A percentile compares a stretch with the other conserved stretches of the same genome.
Evolutionary conservation across 2,113 vertebrate species (phyloP).

Genomic region (Pachyramphus minor): DNA sequence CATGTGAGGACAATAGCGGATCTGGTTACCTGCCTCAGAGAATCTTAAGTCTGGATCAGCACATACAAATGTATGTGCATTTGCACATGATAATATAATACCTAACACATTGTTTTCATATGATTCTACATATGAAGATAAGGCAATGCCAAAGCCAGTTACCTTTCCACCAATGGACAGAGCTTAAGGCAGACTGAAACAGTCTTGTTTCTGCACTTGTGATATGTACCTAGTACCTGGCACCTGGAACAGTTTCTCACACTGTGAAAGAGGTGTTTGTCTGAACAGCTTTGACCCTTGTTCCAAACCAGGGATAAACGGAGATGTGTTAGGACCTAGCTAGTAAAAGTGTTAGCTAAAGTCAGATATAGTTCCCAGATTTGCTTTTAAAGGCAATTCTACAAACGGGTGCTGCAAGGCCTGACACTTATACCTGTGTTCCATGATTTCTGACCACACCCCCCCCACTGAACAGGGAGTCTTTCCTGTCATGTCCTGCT

Average conservation of each 20-base stretch:
- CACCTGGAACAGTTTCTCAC: not conserved
- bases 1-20: not conserved
- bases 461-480: not conserved
- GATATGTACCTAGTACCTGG: not conserved
- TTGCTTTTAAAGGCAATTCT: not conserved
- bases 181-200: not conserved
- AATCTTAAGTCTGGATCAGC: not conserved
- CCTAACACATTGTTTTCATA: not conserved
- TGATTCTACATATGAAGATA: not conserved
- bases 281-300: not conserved
- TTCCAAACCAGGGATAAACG: not conserved
- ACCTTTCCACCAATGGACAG: not conserved
- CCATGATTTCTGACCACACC: not conserved
- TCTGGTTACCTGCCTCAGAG: not conserved
- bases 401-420: not conserved
- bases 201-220: not conserved
- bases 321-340: not conserved
- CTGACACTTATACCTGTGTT: not conserved
- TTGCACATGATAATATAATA: not conserved
- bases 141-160: not conserved
- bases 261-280: not conserved
- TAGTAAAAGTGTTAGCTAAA: not conserved
- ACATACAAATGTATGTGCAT: not conserved
- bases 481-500: not conserved
- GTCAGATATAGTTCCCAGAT: not conserved